Evolutionary conservation across 2,888 invertebrate genomes (phyloP).

Genomic region (Megalurothrips usitatus): DNA sequence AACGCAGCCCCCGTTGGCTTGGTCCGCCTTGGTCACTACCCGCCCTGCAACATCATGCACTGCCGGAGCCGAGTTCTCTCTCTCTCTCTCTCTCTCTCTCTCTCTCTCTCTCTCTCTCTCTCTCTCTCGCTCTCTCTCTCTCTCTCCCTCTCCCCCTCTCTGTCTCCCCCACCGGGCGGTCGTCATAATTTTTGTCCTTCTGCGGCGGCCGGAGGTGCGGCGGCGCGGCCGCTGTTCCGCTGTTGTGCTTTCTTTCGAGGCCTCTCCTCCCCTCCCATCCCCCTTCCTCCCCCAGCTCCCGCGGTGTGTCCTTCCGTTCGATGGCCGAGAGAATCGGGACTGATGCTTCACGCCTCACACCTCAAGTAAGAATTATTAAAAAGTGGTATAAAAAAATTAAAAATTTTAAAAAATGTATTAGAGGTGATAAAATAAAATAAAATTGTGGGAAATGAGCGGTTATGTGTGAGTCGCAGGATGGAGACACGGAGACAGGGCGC

Average conservation of each 20-base stretch:
- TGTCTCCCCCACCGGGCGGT: background rate
- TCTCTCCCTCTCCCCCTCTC: background rate
- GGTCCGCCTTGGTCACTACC: conserved; percentile 11
- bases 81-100: background rate
- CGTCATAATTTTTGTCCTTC: background rate
- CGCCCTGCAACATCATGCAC: background rate
- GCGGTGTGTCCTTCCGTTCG: too few species aligned
- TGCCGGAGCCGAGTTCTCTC: background rate
- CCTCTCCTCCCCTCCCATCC: background rate
- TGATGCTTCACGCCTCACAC: too few species aligned
- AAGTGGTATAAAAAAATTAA: too few species aligned
- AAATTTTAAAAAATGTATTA: too few species aligned
- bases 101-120: background rate
- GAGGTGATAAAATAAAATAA: too few species aligned
- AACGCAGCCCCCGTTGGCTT: background rate
- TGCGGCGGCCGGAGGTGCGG: background rate
- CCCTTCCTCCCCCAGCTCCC: background rate
- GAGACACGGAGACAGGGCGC: too few species aligned
- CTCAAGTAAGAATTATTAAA: too few species aligned
- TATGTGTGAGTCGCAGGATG: too few species aligned
- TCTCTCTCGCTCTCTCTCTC: background rate
- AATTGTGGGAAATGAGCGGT: too few species aligned
- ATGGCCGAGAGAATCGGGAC: too few species aligned
- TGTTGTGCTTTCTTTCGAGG: background rate
- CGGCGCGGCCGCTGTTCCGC: background rate